Evolutionary conservation across 2,888 invertebrate species (phyloP).

Genomic region (Platerodrilus igneus): DNA sequence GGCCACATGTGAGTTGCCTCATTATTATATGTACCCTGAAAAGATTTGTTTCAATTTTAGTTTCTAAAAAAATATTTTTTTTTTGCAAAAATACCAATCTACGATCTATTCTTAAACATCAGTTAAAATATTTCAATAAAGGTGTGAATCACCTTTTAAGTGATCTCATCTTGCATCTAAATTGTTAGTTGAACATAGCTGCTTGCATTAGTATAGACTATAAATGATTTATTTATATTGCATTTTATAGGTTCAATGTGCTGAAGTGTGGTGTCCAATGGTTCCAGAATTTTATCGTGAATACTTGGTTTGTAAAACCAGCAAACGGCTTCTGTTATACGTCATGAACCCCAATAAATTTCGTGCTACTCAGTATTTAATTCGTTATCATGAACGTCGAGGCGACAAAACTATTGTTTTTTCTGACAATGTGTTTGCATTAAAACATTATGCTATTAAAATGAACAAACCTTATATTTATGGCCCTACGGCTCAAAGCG

Average conservation of each 20-base stretch:
- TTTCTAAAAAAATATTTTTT: too few relatives aligned
- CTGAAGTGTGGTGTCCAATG: slow-evolving; percentile 99
- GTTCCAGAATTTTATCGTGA: slow-evolving; percentile 98
- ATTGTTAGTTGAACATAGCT: background rate
- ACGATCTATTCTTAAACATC: too few relatives aligned
- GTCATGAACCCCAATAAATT: slow-evolving; percentile 99
- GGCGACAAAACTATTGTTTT: slow-evolving; percentile 99
- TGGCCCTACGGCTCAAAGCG: slow-evolving; percentile 93
- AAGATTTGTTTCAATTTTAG: too few relatives aligned
- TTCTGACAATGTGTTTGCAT: slow-evolving; percentile 97
- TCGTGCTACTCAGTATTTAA: slow-evolving; percentile 92
- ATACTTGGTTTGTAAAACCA: slow-evolving; percentile 86
- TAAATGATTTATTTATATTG: background rate
- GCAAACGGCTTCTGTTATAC: slow-evolving; percentile 87
- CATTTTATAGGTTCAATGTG: slow-evolving; percentile 97
- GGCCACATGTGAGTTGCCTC: too few relatives aligned
- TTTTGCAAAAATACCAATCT: too few relatives aligned
- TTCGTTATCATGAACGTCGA: slow-evolving; percentile 84
- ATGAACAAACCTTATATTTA: slow-evolving; percentile 98
- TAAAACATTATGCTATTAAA: slow-evolving; percentile 94
- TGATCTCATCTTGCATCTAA: background rate
- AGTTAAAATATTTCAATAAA: too few relatives aligned
- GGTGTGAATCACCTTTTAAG: too few relatives aligned
- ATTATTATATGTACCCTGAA: too few relatives aligned
- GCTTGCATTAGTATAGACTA: background rate